Base-by-base conservation (phyloP, 2,888 invertebrate genomes). In the Drosophila neonasuta region DNA sequence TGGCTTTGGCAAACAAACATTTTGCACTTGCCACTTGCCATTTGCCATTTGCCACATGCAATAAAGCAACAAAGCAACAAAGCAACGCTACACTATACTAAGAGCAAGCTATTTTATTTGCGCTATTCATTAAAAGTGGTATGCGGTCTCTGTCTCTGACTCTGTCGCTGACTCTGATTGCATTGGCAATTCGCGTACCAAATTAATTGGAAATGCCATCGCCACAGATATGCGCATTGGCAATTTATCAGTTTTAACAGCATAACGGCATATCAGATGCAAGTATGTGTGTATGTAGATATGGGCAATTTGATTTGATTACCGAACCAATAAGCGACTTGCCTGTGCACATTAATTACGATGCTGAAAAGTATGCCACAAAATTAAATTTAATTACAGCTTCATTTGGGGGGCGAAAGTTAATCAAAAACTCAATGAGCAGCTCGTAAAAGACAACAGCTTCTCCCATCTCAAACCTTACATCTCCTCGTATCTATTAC, bases 341-440 rank as follows among this genome's bases (percentile, higher is more conserved):
- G 15, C 59, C 52, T 49, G 48, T 30, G 46, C 32, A 62, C 70
- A 74, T 74, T 82, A 82, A 83, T 80, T 83, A 72, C 63, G 63
- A 64, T 45, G 59, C 67, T 56, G 51, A 57, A 71, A 87, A 80
- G 77, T 82, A 74, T 72, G 80, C 86, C 86, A 78, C 79, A 79
- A 84, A 82, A 84, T 84, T 82, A 71, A 86, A 87, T 87, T 87
- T 84, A 81, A 87, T 87, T 86, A 85, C 77, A 71, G 73, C 84
- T 80, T 78, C 72, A 83, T 83, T 85, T 83, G 54, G 61, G 52
- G 62, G 62, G 62, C 50, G 58, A 81, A 85, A 85, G 81, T 83
- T 86, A 86, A 86, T 86, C 86, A 86, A 86, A 83, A 84, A 74
- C 77, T 72, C 85, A 80, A 83, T 82, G 80, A 83, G 83, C 70